Evolutionary conservation across 1,140 invertebrate species (phyloP), one percentile per base, ranked within the genome.

Genomic region (Hyphantria cunea): DNA sequence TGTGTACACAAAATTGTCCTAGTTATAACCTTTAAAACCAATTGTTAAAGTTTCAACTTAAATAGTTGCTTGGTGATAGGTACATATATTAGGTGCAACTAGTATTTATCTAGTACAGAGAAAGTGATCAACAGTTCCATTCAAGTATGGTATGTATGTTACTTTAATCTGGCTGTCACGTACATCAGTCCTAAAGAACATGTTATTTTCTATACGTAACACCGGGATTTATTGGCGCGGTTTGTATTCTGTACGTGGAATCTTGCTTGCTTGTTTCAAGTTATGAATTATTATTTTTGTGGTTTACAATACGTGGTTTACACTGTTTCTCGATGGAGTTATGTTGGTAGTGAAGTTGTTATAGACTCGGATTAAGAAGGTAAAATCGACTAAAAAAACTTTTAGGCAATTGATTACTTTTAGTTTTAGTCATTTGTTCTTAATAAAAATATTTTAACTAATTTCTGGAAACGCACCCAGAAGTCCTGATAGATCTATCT

Each of bases 51-150:
- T n/a, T n/a, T n/a, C n/a, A n/a, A n/a, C n/a, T n/a, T n/a, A n/a
- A n/a, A n/a, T n/a, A n/a, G n/a, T n/a, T n/a, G n/a, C n/a, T n/a
- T n/a, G n/a, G n/a, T n/a, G n/a, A n/a, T n/a, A n/a, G 17, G 17
- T 25, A 33, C 32, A 0, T 31, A 13, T 41, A 37, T 32, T 14
- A 17, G 44, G 14, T 45, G 8, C 34, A 37, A 2, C n/a, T 13
- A 47, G 31, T 55, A 44, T 31, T 44, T 47, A 45, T 44, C 53
- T 32, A 13, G 53, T 47, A 41, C 42, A 31, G 53, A 47, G 53
- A 56, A 56, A 56, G 53, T 37, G 17, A 37, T 56, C 39, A n/a
- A 17, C 47, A 56, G 47, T 54, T 54, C n/a, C n/a, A n/a, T n/a
- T 25, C 25, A 54, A 32, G 48, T 54, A 44, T 54, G 52, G 42